phyloP scores from a whole-genome alignment of 1,140 invertebrate species.

The Drosophila serrata region DNA sequence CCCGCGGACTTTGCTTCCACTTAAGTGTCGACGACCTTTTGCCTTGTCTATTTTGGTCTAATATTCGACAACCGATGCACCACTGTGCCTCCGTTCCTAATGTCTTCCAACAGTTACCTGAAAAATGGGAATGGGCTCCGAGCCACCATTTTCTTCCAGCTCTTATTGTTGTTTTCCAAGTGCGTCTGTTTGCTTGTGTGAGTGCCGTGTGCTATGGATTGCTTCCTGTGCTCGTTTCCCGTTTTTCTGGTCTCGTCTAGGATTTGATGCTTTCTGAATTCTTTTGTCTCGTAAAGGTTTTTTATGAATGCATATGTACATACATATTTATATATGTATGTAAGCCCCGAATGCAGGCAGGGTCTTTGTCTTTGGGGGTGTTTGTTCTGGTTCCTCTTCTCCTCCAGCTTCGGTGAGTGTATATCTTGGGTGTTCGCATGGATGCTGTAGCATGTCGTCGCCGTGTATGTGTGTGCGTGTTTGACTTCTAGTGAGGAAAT shows the following conservation, averaged over 20 bases:
- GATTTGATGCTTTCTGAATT: slow-evolving; percentile 75
- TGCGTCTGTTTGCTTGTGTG: slow-evolving; percentile 38
- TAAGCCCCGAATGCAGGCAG: slow-evolving; percentile 11
- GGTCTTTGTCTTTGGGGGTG: slow-evolving; percentile 45
- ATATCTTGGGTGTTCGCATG: slow-evolving; percentile 29
- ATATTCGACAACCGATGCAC: not conserved
- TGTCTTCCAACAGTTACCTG: slow-evolving; percentile 75
- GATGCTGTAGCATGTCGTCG: slow-evolving; percentile 17
- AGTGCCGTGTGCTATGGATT: slow-evolving; percentile 49
- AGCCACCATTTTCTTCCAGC: slow-evolving; percentile 75
- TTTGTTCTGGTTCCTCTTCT: slow-evolving; percentile 36
- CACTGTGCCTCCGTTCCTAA: slow-evolving; percentile 63
- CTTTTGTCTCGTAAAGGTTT: slow-evolving; percentile 75
- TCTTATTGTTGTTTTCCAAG: slow-evolving; percentile 28
- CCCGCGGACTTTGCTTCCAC: not conserved
- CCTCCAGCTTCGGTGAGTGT: slow-evolving; percentile 27
- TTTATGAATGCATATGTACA: slow-evolving; percentile 49
- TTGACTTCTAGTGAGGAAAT: slow-evolving; percentile 78
- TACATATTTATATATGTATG: slow-evolving; percentile 6
- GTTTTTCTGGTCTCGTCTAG: slow-evolving; percentile 69
- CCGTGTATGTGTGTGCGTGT: slow-evolving; percentile 34
- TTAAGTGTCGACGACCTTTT: slow-evolving; percentile 43
- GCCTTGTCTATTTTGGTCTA: slow-evolving; percentile 25
- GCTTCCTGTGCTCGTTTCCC: slow-evolving; percentile 64
- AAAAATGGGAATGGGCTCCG: slow-evolving; percentile 26